phyloP scores from a whole-genome alignment of 2,888 invertebrate species.

The Lottia scabra region DNA sequence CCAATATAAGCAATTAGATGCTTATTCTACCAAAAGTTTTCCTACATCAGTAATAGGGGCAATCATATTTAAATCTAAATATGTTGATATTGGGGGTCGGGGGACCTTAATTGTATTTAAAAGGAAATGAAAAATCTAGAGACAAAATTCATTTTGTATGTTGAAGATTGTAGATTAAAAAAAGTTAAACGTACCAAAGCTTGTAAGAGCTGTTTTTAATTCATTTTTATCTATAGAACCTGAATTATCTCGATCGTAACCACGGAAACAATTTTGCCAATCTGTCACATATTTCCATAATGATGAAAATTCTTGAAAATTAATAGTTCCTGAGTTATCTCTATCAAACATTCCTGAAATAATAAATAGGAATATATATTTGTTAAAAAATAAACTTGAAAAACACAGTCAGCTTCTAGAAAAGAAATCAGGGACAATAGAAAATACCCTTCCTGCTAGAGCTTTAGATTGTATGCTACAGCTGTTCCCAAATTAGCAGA shows the following conservation, averaged over 20 bases:
- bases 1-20: too few relatives aligned
- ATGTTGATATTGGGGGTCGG: too few relatives aligned
- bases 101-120: too few relatives aligned
- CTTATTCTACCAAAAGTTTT: too few relatives aligned
- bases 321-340: conserved; percentile 88
- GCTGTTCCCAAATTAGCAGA: too few relatives aligned
- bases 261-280: conserved; percentile 95
- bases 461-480: too few relatives aligned
- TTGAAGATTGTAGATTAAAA: not conserved
- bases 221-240: conserved; percentile 92
- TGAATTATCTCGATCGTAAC: conserved; percentile 89
- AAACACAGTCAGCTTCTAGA: too few relatives aligned
- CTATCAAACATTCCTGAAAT: conserved; percentile 89
- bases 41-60: too few relatives aligned
- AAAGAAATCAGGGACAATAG: too few relatives aligned
- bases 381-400: too few relatives aligned
- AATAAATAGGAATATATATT: not conserved
- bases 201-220: conserved; percentile 87
- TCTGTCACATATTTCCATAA: conserved; percentile 98
- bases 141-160: not conserved
- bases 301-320: conserved; percentile 94
- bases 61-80: not conserved
- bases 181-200: conserved; percentile 87
- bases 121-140: too few relatives aligned
- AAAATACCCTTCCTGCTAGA: too few relatives aligned